Conservation (phyloP, 2,888 invertebrate species). For the Ganaspis brasiliensis region DNA sequence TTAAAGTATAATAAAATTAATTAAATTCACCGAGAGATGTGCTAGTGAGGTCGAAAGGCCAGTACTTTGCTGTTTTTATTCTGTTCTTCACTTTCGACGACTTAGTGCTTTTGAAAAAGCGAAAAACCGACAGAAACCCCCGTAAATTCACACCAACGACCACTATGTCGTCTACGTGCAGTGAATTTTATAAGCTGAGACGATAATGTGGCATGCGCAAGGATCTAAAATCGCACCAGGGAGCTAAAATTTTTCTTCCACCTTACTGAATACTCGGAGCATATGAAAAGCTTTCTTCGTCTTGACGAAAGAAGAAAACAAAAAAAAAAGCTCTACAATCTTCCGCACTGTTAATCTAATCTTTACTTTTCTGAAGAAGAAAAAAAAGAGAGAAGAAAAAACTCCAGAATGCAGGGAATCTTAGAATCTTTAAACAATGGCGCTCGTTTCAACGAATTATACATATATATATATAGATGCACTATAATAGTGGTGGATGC, state of each 20-base stretch:
- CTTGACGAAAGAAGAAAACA: not conserved
- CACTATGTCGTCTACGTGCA: slow-evolving; percentile 16
- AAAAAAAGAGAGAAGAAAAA: too few species aligned
- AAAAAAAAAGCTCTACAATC: slow-evolving; percentile 10
- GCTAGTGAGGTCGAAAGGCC: not conserved
- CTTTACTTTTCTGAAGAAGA: not conserved
- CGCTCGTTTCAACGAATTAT: too few species aligned
- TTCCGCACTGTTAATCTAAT: not conserved
- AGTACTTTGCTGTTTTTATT: slow-evolving; percentile 5
- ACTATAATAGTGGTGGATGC: too few species aligned
- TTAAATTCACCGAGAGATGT: not conserved
- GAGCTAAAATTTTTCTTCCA: slow-evolving; percentile 10
- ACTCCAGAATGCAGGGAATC: too few species aligned
- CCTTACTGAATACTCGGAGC: not conserved
- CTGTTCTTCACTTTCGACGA: slow-evolving; percentile 15
- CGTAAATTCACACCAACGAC: slow-evolving; percentile 28
- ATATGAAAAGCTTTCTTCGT: slow-evolving; percentile 13
- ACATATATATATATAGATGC: too few species aligned
- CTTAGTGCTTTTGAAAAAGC: not conserved
- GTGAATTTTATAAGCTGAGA: slow-evolving; percentile 27
- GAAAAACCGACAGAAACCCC: not conserved
- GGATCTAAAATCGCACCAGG: slow-evolving; percentile 21
- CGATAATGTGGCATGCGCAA: slow-evolving; percentile 16
- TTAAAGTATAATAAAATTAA: slow-evolving; percentile 5
- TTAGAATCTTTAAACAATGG: too few species aligned